Base-by-base conservation (phyloP, 2,797 vertebrate species). In the Orientallactaga sibirica region DNA sequence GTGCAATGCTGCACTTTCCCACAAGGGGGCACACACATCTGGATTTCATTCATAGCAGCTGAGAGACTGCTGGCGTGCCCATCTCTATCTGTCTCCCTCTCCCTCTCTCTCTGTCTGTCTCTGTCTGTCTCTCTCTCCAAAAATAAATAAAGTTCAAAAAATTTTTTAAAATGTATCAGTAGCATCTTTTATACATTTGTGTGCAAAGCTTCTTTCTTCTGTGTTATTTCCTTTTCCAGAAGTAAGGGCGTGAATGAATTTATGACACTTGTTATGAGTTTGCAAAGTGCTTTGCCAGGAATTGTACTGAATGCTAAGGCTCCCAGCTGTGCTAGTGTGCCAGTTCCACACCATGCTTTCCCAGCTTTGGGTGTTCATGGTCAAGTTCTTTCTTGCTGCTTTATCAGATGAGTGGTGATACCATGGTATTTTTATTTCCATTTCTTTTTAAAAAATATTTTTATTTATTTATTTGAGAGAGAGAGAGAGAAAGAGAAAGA, bases 211-310 rank as follows among this genome's bases (percentile, higher is more conserved):
- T 89, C 55, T 68, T 93, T 41, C 25, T 66, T 86, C n/a, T 73
- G 14, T 12, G 29, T 89, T 93, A 52, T 82, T 90, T 93, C 22
- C 58, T 93, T 74, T 95, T 81, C 68, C 25, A 76, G 33, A 93
- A 75, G 18, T 67, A 24, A 4, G 14, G 3, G 3, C 82, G 4
- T n/a, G 29, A 77, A 88, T 20, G n/a, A 55, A 58, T 86, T 74
- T 68, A 19, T 52, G 48, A 67, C 70, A 62, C 58, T 70, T 81
- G 11, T 43, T 55, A 14, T 70, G 20, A 37, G 64, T 93, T 95
- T 82, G 58, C 89, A 81, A 66, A 66, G n/a, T 52, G 81, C 37
- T 94, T 76, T 93, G 24, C 20, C 41, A 88, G 64, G 19, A 25
- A 16, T n/a, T 73, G 11, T 86, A 33, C 14, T 33, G 66, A 12